Evolutionary conservation across 2,888 invertebrate species (phyloP).

Genomic region (Cosmia trapezina): DNA sequence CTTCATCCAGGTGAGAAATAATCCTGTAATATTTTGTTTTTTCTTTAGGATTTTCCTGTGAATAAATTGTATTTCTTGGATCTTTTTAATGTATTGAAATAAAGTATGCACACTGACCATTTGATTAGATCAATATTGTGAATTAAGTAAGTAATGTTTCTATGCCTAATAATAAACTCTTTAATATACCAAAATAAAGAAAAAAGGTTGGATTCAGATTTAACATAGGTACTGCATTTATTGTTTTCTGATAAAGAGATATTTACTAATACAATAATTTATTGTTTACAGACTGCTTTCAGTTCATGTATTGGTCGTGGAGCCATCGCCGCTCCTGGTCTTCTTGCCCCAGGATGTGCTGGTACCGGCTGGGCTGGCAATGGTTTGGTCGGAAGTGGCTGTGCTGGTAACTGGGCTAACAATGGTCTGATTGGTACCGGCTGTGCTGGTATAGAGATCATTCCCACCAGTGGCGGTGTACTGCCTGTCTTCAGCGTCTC

Average conservation of each 20-base stretch:
- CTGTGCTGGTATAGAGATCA: conserved; percentile 49
- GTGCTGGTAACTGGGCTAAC: not conserved
- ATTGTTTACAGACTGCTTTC: not conserved
- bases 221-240: too few relatives aligned
- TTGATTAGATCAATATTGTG: not conserved
- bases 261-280: not conserved
- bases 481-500: conserved; percentile 53
- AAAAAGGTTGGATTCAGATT: not conserved
- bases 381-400: not conserved
- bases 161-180: too few relatives aligned
- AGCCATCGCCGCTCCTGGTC: not conserved
- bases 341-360: conserved; percentile 15
- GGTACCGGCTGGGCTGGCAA: not conserved
- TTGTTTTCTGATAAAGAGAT: not conserved
- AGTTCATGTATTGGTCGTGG: conserved; percentile 13
- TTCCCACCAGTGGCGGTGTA: conserved; percentile 55
- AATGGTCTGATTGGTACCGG: conserved; percentile 19
- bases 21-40: too few relatives aligned
- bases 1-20: too few relatives aligned
- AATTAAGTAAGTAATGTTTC: not conserved
- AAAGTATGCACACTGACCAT: too few relatives aligned
- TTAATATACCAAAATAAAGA: not conserved
- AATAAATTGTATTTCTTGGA: too few relatives aligned
- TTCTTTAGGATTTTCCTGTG: too few relatives aligned
- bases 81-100: too few relatives aligned